These are phyloP conservation scores for Lepus townsendii DNA, from an alignment of 2,797 vertebrate species.

Conservation along the genomic window DNA sequence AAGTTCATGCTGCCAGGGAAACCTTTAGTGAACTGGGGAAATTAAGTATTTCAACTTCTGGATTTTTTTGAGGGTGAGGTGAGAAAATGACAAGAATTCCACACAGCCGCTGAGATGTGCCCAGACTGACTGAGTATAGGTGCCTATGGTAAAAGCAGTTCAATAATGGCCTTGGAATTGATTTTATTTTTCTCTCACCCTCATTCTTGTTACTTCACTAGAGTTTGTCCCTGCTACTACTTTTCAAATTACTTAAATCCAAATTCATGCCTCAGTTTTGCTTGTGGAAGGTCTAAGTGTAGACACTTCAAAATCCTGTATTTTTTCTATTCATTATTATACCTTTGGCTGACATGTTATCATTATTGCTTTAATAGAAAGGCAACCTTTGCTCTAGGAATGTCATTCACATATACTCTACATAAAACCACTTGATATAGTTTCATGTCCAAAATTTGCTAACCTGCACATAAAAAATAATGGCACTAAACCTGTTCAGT, in stretches of 20 bases:
- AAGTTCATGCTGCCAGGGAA: not conserved
- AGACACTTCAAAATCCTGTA: not conserved
- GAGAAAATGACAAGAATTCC: slow-evolving; percentile 20
- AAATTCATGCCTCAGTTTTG: not conserved
- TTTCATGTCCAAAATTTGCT: slow-evolving; percentile 3
- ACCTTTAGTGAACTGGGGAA: not conserved
- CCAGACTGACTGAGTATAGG: not conserved
- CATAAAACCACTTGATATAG: slow-evolving; percentile 18
- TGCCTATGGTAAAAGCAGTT: not conserved
- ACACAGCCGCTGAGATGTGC: not conserved
- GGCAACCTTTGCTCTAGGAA: not conserved
- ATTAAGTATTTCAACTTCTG: not conserved
- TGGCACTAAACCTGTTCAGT: not conserved
- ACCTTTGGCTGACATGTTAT: not conserved
- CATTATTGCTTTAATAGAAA: slow-evolving; percentile 1
- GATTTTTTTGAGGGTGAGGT: not conserved
- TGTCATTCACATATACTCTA: not conserved
- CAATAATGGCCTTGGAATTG: not conserved
- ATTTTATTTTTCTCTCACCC: not conserved
- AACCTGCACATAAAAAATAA: slow-evolving; percentile 61
- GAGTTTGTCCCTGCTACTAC: not conserved
- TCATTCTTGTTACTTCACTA: not conserved
- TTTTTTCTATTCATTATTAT: not conserved
- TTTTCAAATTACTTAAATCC: not conserved
- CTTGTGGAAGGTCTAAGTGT: not conserved